Conservation (phyloP, 1,140 invertebrate genomes). For the Neocloeon triangulifer region DNA sequence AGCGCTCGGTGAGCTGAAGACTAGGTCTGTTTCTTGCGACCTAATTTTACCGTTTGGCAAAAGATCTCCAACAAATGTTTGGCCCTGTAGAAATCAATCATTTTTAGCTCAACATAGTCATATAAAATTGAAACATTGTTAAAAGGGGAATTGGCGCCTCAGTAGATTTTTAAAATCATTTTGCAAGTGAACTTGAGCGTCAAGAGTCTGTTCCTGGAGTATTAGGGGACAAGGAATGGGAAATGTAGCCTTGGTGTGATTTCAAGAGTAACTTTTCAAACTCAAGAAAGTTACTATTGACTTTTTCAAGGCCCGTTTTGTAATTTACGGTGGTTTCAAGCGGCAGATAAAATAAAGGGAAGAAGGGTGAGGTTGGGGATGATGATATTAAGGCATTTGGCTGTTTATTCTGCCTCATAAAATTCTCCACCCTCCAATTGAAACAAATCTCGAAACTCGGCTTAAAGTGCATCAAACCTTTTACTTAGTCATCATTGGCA, state of each 20-base stretch:
- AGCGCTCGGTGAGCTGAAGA: slow-evolving; percentile 73
- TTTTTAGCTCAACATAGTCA: too few species aligned
- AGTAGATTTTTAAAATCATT: neutral
- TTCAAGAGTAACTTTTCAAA: too few species aligned
- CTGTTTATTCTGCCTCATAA: neutral
- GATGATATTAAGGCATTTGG: neutral
- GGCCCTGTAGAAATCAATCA: slow-evolving; percentile 38
- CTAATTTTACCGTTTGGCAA: slow-evolving; percentile 68
- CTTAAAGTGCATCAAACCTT: neutral
- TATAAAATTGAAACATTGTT: too few species aligned
- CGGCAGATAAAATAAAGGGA: neutral
- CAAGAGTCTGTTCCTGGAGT: neutral
- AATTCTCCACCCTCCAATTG: neutral
- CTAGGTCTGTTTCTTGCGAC: slow-evolving; percentile 64
- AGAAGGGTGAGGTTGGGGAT: neutral
- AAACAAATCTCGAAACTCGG: neutral
- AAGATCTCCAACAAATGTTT: slow-evolving; percentile 72
- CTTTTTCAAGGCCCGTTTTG: too few species aligned
- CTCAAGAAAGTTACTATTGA: too few species aligned
- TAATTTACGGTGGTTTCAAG: too few species aligned
- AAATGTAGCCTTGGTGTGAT: too few species aligned
- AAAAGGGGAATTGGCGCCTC: neutral
- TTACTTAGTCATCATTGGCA: neutral
- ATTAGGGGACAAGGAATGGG: too few species aligned
- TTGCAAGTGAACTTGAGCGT: neutral